phyloP scores from a whole-genome alignment of 2,797 vertebrate species.

The Picus viridis region DNA sequence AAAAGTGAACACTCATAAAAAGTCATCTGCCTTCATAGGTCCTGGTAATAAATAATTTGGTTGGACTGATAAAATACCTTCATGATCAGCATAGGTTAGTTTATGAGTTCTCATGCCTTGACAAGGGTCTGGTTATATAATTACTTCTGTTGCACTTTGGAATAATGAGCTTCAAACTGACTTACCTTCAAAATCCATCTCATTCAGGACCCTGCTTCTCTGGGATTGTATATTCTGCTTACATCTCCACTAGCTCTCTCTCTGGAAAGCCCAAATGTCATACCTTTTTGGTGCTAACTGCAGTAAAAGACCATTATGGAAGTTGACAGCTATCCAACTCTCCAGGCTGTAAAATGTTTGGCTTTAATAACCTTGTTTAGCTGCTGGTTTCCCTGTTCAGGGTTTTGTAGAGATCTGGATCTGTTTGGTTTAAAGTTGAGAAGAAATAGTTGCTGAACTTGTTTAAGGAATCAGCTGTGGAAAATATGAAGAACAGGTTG shows the following conservation, averaged over 20 bases:
- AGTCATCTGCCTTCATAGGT: not conserved
- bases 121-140: not conserved
- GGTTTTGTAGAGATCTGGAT: not conserved
- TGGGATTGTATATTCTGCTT: not conserved
- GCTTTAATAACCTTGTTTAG: not conserved
- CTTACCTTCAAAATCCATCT: rapidly evolving
- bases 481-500: not conserved
- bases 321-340: not conserved
- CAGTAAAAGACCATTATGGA: not conserved
- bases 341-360: not conserved
- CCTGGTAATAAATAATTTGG: not conserved
- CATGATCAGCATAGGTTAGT: not conserved
- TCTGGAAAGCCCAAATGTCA: not conserved
- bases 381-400: not conserved
- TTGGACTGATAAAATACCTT: not conserved
- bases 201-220: not conserved
- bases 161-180: not conserved
- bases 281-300: not conserved
- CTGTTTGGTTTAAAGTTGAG: not conserved
- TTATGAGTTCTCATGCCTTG: not conserved
- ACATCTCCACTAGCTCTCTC: not conserved
- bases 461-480: not conserved
- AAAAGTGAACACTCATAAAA: not conserved
- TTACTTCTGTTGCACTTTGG: not conserved
- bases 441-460: not conserved